Evolutionary conservation across 2,888 invertebrate genomes (phyloP).

Genomic region (Eupithecia dodoneata): DNA sequence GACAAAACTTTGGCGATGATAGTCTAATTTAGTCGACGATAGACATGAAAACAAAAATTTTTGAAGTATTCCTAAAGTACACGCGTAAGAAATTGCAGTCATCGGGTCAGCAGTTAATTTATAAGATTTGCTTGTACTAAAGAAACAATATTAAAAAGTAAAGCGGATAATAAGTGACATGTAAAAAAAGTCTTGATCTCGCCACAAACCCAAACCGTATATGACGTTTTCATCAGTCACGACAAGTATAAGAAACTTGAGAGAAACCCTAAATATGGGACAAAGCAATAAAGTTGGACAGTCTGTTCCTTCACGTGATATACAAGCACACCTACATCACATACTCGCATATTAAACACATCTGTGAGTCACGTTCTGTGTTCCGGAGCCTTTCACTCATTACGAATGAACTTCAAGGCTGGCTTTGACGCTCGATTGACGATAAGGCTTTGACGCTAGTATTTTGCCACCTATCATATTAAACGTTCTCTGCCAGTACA

Average conservation of each 20-base stretch:
- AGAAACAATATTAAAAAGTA: not conserved
- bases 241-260: slow-evolving; percentile 1
- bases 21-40: no score
- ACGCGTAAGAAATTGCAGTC: no score
- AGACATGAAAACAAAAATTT: no score
- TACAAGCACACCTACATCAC: slow-evolving; percentile 33
- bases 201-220: not conserved
- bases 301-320: not conserved
- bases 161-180: not conserved
- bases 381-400: slow-evolving; percentile 77
- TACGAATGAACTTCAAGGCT: slow-evolving; percentile 77
- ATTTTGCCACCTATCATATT: not conserved
- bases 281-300: not conserved
- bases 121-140: not conserved
- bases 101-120: no score
- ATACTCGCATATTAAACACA: slow-evolving; percentile 59
- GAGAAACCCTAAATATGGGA: slow-evolving; percentile 5
- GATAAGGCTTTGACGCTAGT: slow-evolving; percentile 42
- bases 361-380: slow-evolving; percentile 68
- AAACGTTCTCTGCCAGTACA: not conserved
- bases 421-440: slow-evolving; percentile 66
- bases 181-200: not conserved
- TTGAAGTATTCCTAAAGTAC: no score
- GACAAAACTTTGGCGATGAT: no score
- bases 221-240: not conserved